Percentiles rank a stretch among this genome's conserved stretches.
phyloP scores from a whole-genome alignment of 2,888 invertebrate genomes.

The Troglohyphantes excavatus region DNA sequence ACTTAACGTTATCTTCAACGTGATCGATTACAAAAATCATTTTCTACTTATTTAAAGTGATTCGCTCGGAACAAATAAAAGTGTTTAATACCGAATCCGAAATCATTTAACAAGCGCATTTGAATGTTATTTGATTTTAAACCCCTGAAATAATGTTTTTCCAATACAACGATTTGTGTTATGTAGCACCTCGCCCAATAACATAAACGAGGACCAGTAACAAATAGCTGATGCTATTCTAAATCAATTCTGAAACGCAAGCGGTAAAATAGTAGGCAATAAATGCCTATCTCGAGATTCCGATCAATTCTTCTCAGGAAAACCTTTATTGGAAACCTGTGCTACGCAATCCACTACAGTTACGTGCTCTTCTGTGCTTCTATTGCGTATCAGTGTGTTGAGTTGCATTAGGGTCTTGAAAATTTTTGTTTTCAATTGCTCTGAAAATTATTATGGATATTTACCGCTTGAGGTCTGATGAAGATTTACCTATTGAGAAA shows the following conservation, averaged over 20 bases:
- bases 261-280: neutral
- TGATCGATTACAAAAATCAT: too few relatives aligned
- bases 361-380: too few relatives aligned
- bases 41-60: neutral
- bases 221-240: neutral
- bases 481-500: too few relatives aligned
- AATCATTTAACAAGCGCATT: conserved; percentile 17
- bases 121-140: conserved; percentile 16
- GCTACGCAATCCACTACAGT: too few relatives aligned
- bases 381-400: too few relatives aligned
- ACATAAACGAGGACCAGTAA: neutral
- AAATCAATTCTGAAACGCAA: neutral
- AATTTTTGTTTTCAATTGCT: too few relatives aligned
- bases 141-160: conserved; percentile 27
- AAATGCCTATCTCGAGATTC: neutral
- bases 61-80: neutral
- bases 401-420: too few relatives aligned
- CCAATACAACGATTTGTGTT: conserved; percentile 31
- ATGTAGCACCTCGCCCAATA: neutral
- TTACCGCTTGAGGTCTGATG: too few relatives aligned
- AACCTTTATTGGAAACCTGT: neutral
- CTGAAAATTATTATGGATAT: too few relatives aligned
- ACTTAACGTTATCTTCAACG: too few relatives aligned
- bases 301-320: neutral
- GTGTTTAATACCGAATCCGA: conserved; percentile 9